phyloP scores from a whole-genome alignment of 2,113 vertebrate genomes.

The Melanerpes formicivorus region DNA sequence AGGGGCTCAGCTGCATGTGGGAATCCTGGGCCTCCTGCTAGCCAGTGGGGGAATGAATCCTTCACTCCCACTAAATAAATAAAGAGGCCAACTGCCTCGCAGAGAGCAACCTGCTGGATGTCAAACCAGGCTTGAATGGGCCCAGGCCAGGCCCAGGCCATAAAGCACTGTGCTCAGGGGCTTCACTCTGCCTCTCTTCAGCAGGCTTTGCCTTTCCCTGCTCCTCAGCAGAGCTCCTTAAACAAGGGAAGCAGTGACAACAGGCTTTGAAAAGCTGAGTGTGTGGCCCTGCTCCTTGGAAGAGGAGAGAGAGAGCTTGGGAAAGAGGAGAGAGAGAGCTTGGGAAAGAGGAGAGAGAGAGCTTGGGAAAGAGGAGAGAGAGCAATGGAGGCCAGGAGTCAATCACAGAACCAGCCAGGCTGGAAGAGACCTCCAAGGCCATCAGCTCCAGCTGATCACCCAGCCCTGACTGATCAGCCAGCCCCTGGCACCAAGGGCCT shows the following conservation, averaged over 20 bases:
- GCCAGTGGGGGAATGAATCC: neutral
- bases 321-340: neutral
- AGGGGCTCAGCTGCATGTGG: slow-evolving; percentile 43
- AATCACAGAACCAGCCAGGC: too few relatives aligned
- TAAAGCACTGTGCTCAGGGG: neutral
- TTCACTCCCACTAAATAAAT: slow-evolving; percentile 49
- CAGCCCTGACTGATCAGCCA: too few relatives aligned
- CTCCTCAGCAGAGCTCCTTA: neutral
- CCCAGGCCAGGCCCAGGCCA: neutral
- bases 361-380: neutral
- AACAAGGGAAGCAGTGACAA: neutral
- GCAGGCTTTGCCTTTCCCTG: neutral
- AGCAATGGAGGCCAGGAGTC: neutral
- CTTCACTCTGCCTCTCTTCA: neutral
- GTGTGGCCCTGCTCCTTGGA: neutral
- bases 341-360: neutral
- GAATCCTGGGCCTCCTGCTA: slow-evolving; percentile 33
- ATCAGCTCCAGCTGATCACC: too few relatives aligned
- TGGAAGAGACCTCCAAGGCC: too few relatives aligned
- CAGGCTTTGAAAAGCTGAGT: neutral
- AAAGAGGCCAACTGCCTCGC: slow-evolving; percentile 43
- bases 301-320: neutral
- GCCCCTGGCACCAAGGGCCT: too few relatives aligned
- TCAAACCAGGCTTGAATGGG: slow-evolving; percentile 19
- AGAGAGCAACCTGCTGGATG: slow-evolving; percentile 11